Conservation (phyloP, 2,888 invertebrate genomes). For the Eledona agricola region DNA sequence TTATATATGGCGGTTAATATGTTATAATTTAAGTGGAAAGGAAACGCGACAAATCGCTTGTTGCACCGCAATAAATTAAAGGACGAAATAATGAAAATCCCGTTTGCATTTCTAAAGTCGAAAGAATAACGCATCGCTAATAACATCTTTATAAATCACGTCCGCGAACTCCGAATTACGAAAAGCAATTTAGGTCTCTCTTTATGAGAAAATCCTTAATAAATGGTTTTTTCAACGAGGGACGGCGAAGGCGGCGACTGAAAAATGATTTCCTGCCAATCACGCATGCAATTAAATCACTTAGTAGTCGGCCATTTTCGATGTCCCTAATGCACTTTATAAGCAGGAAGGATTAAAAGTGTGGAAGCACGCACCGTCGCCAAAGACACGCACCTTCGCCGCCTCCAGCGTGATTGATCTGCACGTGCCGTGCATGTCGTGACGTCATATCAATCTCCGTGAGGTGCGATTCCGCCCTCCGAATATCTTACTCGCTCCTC, state of each 20-base stretch:
- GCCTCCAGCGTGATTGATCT: slow-evolving; percentile 50
- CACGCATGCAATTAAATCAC: slow-evolving; percentile 36
- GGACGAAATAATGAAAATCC: too few relatives aligned
- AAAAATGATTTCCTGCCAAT: slow-evolving; percentile 33
- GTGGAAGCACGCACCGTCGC: slow-evolving; percentile 25
- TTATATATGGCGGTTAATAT: too few relatives aligned
- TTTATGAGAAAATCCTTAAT: slow-evolving; percentile 23
- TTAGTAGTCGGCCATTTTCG: slow-evolving; percentile 34
- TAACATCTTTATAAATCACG: slow-evolving; percentile 14
- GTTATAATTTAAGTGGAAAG: too few relatives aligned
- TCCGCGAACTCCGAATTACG: slow-evolving; percentile 8
- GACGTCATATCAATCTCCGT: slow-evolving; percentile 53
- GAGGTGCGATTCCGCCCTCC: slow-evolving; percentile 49
- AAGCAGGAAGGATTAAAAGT: slow-evolving; percentile 39
- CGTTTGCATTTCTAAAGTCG: too few relatives aligned
- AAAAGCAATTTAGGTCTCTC: slow-evolving; percentile 11
- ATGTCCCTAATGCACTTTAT: slow-evolving; percentile 30
- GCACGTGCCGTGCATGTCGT: slow-evolving; percentile 50
- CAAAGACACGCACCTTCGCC: slow-evolving; percentile 31
- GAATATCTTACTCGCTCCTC: slow-evolving; percentile 49
- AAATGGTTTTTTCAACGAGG: slow-evolving; percentile 28
- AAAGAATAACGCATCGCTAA: slow-evolving; percentile 5
- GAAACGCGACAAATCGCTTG: too few relatives aligned
- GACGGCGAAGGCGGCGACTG: too few relatives aligned
- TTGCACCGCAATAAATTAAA: too few relatives aligned